A percentile compares a stretch with the other conserved stretches of the same genome.
Evolutionary conservation across 2,113 vertebrate genomes (phyloP).

Genomic region (Gavia stellata): DNA sequence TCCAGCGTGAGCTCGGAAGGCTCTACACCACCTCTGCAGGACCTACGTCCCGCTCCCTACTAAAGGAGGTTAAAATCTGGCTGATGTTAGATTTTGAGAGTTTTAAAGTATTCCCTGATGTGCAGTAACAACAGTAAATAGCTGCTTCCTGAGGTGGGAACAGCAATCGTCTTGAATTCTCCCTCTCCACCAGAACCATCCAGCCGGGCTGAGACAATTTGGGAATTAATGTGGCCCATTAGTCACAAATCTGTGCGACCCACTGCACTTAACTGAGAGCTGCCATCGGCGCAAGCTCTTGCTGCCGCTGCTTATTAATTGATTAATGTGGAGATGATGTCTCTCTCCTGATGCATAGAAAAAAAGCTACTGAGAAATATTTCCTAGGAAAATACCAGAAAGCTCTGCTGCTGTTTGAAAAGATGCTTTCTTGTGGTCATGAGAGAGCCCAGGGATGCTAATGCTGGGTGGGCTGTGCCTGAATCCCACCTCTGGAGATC

Average conservation of each 20-base stretch:
- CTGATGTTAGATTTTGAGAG: neutral
- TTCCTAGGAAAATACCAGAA: neutral
- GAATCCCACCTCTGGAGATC: neutral
- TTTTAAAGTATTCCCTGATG: neutral
- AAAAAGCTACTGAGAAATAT: neutral
- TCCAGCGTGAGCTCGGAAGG: neutral
- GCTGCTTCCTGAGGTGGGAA: neutral
- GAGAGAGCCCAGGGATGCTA: neutral
- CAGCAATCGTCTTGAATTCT: neutral
- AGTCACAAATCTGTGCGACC: neutral
- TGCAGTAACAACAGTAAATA: neutral
- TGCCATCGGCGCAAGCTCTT: fast-evolving
- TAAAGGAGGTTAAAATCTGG: neutral
- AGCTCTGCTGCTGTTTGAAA: neutral
- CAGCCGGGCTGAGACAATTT: neutral
- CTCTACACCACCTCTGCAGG: neutral
- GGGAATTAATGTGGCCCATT: neutral
- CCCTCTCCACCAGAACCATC: neutral
- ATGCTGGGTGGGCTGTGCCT: neutral
- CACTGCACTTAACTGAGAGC: neutral
- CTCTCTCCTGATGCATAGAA: neutral
- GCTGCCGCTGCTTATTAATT: neutral
- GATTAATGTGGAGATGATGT: neutral
- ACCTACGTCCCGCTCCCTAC: neutral
- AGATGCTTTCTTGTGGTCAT: neutral